A percentile compares a stretch with the other conserved stretches of the same genome.
These are phyloP conservation scores for Amblyopsis hoosieri DNA, from an alignment of 2,797 vertebrate species.

Conservation along the genomic window DNA sequence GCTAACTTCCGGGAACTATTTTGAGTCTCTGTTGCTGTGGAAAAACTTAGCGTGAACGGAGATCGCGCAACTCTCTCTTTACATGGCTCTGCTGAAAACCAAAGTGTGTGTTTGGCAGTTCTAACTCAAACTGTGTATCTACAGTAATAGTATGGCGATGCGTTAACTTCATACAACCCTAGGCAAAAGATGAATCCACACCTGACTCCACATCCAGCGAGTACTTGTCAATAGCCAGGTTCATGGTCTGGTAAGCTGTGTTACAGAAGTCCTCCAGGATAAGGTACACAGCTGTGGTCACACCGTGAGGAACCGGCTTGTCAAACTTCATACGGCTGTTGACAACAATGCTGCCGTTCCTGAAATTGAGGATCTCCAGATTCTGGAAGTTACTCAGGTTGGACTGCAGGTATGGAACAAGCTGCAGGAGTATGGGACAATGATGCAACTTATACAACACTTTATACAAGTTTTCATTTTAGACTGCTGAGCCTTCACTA, in stretches of 20 bases:
- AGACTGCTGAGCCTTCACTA: neutral
- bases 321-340: constrained; percentile 97
- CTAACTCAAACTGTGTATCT: neutral
- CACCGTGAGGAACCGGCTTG: constrained; percentile 85
- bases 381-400: constrained; percentile 95
- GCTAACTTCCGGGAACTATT: no score
- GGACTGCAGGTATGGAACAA: constrained; percentile 96
- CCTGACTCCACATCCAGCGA: constrained; percentile 97
- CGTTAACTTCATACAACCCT: neutral
- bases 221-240: constrained; percentile 95
- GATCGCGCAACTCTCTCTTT: no score
- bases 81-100: neutral
- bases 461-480: no score
- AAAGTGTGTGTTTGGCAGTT: neutral
- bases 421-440: constrained; percentile 70
- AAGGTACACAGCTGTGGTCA: constrained; percentile 89
- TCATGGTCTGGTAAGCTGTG: constrained; percentile 96
- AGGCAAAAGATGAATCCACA: constrained; percentile 53
- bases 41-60: no score
- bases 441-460: neutral
- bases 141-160: neutral
- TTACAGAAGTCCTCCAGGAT: constrained; percentile 97
- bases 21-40: no score
- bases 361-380: constrained; percentile 96
- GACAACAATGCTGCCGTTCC: constrained; percentile 96